Evolutionary conservation across 2,797 vertebrate species (phyloP).

Genomic region (Okamejei kenojei): DNA sequence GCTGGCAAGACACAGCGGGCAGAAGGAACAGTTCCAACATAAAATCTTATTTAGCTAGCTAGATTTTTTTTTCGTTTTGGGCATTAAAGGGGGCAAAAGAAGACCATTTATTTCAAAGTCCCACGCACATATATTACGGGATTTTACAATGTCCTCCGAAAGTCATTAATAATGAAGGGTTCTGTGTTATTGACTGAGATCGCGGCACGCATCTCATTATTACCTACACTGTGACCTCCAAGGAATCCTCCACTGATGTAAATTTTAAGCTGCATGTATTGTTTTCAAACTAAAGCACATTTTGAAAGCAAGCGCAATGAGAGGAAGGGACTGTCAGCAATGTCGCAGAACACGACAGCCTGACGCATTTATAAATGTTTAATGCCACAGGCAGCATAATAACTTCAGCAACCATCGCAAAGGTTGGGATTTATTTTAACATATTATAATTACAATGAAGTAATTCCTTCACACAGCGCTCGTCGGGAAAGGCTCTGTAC

Average conservation of each 20-base stretch:
- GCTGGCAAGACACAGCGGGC: not conserved
- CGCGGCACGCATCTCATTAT: not conserved
- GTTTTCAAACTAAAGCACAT: not conserved
- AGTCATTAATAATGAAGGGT: not conserved
- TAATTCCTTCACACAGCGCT: slow-evolving; percentile 17
- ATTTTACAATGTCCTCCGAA: not conserved
- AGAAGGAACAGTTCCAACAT: not conserved
- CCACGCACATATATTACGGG: not conserved
- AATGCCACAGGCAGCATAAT: slow-evolving; percentile 2
- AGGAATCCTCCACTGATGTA: slow-evolving; percentile 17
- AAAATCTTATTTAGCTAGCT: not conserved
- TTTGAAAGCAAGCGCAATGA: slow-evolving; percentile 18
- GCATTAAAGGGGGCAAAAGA: not conserved
- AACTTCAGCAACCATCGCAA: slow-evolving; percentile 9
- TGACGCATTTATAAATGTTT: slow-evolving; percentile 18
- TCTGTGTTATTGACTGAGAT: not conserved
- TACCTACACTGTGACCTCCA: not conserved
- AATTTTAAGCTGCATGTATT: slow-evolving; percentile 10
- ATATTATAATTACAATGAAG: slow-evolving; percentile 34
- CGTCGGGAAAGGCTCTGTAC: not conserved
- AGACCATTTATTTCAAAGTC: not conserved
- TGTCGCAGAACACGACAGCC: not conserved
- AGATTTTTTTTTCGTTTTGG: not conserved
- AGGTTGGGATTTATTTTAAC: slow-evolving; percentile 30
- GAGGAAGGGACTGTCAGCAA: slow-evolving; percentile 15